phyloP scores from a whole-genome alignment of 1,140 invertebrate species.

The Formica selysi region DNA sequence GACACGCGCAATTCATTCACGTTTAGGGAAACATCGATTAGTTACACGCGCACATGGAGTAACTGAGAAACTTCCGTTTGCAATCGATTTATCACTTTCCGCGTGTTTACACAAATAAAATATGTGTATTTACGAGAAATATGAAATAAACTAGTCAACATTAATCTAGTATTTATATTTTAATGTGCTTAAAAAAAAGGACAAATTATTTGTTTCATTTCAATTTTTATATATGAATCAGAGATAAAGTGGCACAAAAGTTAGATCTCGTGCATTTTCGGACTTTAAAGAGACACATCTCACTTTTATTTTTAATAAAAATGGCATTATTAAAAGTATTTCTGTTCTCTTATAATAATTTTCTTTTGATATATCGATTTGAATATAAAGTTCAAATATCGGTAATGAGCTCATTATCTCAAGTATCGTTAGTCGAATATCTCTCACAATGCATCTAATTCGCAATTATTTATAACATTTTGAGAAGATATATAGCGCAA shows the following conservation, averaged over 20 bases:
- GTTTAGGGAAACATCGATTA: slow-evolving; percentile 48
- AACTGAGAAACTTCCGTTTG: not conserved
- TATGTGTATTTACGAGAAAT: not conserved
- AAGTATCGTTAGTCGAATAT: not conserved
- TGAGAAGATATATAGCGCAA: not conserved
- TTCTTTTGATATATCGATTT: not conserved
- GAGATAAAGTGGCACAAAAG: not conserved
- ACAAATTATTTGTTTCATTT: not conserved
- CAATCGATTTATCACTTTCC: slow-evolving; percentile 49
- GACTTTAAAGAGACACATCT: not conserved
- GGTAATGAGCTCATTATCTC: not conserved
- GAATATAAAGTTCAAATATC: not conserved
- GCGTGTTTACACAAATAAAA: not conserved
- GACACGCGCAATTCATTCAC: slow-evolving; percentile 47
- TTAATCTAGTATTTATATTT: not conserved
- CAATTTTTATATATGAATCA: not conserved
- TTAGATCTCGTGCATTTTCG: not conserved
- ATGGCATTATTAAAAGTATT: not conserved
- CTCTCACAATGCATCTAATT: not conserved
- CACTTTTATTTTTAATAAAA: not conserved
- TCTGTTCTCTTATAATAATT: not conserved
- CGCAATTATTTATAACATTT: not conserved
- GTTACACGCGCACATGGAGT: slow-evolving; percentile 36
- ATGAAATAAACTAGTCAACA: not conserved
- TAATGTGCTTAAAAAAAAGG: not conserved